phyloP scores from a whole-genome alignment of 2,888 invertebrate genomes.

The Hofmannophila pseudospretella region DNA sequence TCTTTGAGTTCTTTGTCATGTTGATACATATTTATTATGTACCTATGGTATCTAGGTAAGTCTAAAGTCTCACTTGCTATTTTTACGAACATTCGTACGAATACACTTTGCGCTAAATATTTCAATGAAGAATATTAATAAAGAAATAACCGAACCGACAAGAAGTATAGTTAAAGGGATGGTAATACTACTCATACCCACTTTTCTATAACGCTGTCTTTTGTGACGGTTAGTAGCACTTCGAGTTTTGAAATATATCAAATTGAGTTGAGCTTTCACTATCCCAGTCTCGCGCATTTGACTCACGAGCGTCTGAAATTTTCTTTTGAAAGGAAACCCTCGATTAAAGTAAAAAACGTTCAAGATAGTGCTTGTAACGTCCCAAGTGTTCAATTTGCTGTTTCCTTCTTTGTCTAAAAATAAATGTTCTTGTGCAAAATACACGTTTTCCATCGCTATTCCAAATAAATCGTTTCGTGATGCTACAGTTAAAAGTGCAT shows the following conservation, averaged over 20 bases:
- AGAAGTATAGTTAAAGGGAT: neutral
- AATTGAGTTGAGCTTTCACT: neutral
- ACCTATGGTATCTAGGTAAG: no score
- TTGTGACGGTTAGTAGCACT: neutral
- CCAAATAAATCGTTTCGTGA: neutral
- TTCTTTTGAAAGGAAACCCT: constrained; percentile 11
- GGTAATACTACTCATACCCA: neutral
- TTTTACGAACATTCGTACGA: no score
- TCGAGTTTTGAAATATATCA: neutral
- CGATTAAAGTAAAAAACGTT: constrained; percentile 1
- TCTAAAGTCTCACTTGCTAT: no score
- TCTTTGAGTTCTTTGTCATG: no score
- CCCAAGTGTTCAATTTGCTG: neutral
- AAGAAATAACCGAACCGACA: neutral
- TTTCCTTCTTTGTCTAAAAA: neutral
- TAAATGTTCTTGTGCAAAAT: neutral
- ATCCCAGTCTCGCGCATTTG: neutral
- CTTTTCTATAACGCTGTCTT: neutral
- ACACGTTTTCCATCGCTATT: neutral
- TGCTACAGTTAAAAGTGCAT: neutral
- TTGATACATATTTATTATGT: neutral
- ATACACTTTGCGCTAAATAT: neutral
- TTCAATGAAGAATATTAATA: neutral
- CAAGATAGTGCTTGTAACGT: neutral
- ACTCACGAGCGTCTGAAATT: neutral